Conservation (phyloP, 2,888 invertebrate genomes). For the Nebria salina region DNA sequence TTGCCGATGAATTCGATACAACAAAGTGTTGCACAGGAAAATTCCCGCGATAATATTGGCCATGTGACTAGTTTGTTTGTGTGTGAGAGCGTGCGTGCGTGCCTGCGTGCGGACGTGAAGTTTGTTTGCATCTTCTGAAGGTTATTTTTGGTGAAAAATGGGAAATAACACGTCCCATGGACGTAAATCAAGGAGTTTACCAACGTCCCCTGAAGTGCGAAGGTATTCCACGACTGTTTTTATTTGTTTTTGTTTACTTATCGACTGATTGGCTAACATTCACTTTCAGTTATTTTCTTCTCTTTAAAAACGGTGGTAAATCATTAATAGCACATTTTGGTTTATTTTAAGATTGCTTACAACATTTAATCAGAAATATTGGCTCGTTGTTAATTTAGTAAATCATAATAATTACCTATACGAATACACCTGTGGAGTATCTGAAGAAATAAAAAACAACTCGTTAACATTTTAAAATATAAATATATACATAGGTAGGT, state of each 20-base stretch:
- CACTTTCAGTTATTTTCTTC: neutral
- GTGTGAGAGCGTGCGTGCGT: neutral
- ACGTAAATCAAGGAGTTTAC: constrained; percentile 75
- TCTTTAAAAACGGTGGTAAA: neutral
- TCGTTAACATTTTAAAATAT: neutral
- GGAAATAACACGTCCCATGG: constrained; percentile 57
- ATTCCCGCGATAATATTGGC: too few relatives aligned
- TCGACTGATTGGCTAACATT: neutral
- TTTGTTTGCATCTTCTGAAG: neutral
- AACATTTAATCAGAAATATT: neutral
- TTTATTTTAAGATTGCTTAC: neutral
- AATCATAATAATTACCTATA: neutral
- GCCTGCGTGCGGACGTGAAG: neutral
- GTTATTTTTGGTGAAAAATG: constrained; percentile 51
- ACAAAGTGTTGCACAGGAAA: too few relatives aligned
- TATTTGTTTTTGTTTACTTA: constrained; percentile 3
- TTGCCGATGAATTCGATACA: neutral
- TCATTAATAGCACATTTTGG: neutral
- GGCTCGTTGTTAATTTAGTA: neutral
- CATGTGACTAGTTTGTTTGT: neutral
- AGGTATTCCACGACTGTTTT: constrained; percentile 66
- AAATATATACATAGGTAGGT: neutral
- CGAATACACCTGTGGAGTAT: neutral
- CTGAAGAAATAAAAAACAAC: neutral
- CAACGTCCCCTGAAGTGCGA: constrained; percentile 80